Conservation (phyloP, 37 sponge, comb jelly and placozoan species). For the Cladorhizidae sp. region DNA sequence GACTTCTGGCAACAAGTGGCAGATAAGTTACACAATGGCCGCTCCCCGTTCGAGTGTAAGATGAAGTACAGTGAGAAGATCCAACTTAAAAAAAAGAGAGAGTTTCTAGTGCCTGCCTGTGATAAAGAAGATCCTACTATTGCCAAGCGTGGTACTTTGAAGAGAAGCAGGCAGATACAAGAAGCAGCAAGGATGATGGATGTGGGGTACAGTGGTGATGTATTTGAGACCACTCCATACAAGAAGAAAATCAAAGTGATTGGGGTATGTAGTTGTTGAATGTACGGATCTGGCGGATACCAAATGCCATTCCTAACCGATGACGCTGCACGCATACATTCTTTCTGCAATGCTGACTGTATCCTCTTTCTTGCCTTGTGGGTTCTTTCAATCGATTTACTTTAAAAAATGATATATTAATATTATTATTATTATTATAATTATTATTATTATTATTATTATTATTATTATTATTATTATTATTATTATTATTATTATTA, state of each 20-base stretch:
- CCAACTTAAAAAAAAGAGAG: not conserved
- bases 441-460: too few species aligned
- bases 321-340: too few species aligned
- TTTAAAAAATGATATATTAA: too few species aligned
- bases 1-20: conserved; percentile 62
- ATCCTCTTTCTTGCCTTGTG: too few species aligned
- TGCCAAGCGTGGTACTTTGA: conserved; percentile 49
- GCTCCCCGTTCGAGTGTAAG: conserved; percentile 44
- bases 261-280: not conserved
- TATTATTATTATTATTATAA: too few species aligned
- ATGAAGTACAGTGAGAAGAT: conserved; percentile 9
- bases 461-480: too few species aligned
- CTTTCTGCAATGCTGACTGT: too few species aligned
- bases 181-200: conserved; percentile 15
- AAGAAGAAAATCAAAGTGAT: conserved; percentile 4
- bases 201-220: conserved; percentile 46
- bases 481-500: too few species aligned
- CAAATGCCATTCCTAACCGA: too few species aligned
- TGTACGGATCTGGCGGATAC: too few species aligned
- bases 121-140: conserved; percentile 11
- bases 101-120: not conserved
- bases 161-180: conserved; percentile 57
- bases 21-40: not conserved
- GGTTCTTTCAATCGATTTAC: too few species aligned
- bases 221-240: conserved; percentile 44